phyloP scores from a whole-genome alignment of 2,797 vertebrate species.

The Myioborus miniatus region DNA sequence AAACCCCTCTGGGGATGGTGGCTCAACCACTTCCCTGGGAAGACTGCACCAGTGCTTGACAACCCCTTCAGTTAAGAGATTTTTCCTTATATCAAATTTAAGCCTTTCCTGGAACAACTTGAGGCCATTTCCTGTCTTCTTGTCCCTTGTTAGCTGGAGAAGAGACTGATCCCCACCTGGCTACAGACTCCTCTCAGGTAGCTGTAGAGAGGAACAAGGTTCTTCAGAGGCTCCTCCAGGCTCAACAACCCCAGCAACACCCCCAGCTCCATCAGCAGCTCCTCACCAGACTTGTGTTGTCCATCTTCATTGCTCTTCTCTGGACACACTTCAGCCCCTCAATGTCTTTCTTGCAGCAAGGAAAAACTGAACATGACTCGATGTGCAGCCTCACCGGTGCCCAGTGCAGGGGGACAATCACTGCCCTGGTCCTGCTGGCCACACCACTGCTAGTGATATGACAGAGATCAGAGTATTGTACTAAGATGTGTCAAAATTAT shows the following conservation, averaged over 20 bases:
- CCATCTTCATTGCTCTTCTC: background rate
- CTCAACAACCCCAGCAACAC: background rate
- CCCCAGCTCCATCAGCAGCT: background rate
- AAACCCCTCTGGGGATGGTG: background rate
- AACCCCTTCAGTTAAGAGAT: background rate
- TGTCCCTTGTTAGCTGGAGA: background rate
- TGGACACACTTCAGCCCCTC: background rate
- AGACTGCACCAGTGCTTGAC: background rate
- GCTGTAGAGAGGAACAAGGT: background rate
- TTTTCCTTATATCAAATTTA: background rate
- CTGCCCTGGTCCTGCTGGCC: background rate
- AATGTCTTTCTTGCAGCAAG: background rate
- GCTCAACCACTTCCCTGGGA: background rate
- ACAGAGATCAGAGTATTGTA: background rate
- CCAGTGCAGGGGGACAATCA: fast-evolving
- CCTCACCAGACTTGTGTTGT: background rate
- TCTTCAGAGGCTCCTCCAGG: background rate
- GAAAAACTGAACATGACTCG: fast-evolving
- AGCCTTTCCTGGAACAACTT: background rate
- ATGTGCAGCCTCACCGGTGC: background rate
- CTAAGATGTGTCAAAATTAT: background rate
- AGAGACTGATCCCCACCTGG: background rate
- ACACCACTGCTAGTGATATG: fast-evolving
- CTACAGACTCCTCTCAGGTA: background rate
- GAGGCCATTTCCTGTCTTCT: background rate